phyloP scores from a whole-genome alignment of 1,140 invertebrate species.

The Prorops nasuta region DNA sequence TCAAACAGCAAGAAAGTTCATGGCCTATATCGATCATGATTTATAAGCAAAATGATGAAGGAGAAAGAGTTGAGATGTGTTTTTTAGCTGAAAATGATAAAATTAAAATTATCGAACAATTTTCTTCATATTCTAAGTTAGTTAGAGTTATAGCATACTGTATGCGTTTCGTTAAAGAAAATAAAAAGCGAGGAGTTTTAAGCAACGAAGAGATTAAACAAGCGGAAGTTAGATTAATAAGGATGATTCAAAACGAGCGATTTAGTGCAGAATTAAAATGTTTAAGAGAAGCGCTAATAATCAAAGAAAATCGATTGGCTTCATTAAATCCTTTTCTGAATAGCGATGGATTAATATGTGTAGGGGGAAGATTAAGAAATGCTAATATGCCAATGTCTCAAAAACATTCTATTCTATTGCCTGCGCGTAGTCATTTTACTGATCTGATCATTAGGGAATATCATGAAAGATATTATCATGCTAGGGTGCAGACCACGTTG shows the following conservation, averaged over 20 bases:
- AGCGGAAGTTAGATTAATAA: neutral
- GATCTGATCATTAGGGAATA: neutral
- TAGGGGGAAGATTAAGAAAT: neutral
- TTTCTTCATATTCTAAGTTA: neutral
- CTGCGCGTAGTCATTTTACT: neutral
- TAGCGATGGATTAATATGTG: no score
- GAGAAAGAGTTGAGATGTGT: neutral
- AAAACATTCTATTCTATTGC: neutral
- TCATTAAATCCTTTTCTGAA: no score
- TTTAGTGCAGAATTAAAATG: neutral
- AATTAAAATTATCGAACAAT: neutral
- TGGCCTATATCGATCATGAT: neutral
- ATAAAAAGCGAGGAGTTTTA: neutral
- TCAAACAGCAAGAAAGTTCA: neutral
- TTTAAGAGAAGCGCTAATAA: neutral
- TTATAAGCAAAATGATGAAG: neutral
- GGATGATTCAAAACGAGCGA: neutral
- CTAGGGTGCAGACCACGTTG: neutral
- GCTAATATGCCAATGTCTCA: neutral
- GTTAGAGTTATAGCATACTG: neutral
- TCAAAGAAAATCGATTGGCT: neutral
- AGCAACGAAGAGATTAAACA: neutral
- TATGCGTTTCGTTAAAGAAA: neutral
- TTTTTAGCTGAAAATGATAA: neutral
- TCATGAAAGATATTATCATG: neutral